Evolutionary conservation across 2,113 vertebrate species (phyloP), one percentile per base, ranked within the genome.

Genomic region (Solea solea): DNA sequence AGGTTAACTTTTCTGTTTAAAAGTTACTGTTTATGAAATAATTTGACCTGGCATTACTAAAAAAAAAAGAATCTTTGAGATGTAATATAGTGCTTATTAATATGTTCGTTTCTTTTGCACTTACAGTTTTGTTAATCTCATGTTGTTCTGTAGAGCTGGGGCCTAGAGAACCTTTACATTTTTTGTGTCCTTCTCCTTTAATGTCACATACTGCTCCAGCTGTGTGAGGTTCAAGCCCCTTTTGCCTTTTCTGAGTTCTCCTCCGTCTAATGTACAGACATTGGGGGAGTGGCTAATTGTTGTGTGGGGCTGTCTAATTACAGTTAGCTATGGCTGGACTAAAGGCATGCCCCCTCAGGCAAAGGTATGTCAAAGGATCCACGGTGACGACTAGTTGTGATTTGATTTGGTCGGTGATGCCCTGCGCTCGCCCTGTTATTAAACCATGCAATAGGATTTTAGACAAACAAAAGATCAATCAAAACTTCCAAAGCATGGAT

Each of bases 331-430:
- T 72, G 53, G 63, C 67, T 72, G 55, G 25, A 55, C 60, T 65
- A 25, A 74, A 72, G 53, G 69, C 42, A 70, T 76, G 51, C 63
- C 69, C 69, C 89, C 74, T 64, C 39, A 63, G 79, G 86, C 84
- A 75, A 71, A 68, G 86, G 70, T 44, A 80, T 80, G 86, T 87
- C 89, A 88, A 91, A 89, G 78, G 65, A 72, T 44, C 39, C 9
- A 11, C 21, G 28, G 64, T 83, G 76, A 85, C 8, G 9, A 74
- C 71, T 75, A 8, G 65, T 72, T 58, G 82, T 80, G 76, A 81
- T 84, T 88, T 78, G 40, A 76, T 86, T 79, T 67, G 53, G 13
- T 28, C 46, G 39, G 25, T 27, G 70, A 64, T 59, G 57, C 50
- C 58, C 56, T 55, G 48, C 16, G 9, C 39, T 54, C 40, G 14